Percentiles rank a stretch among this genome's conserved stretches.
Evolutionary conservation across 2,113 vertebrate genomes (phyloP).

Genomic region (Crotophaga sulcirostris): DNA sequence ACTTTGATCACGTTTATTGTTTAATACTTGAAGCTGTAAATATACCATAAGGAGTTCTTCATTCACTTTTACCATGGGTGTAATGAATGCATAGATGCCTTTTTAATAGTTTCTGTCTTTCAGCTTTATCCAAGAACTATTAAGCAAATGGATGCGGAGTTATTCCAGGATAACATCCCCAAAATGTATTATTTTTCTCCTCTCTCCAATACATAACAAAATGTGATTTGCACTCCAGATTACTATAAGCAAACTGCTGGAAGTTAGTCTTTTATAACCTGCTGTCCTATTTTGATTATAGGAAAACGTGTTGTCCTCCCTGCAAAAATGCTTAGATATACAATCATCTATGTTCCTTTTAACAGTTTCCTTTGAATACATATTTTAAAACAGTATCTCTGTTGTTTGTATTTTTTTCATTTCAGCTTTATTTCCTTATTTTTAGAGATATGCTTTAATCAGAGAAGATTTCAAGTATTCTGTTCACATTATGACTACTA

Average conservation of each 20-base stretch:
- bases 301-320: not conserved
- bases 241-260: not conserved
- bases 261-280: not conserved
- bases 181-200: not conserved
- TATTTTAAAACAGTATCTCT: not conserved
- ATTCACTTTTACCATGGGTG: not conserved
- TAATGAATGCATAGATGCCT: not conserved
- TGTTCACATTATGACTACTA: not conserved
- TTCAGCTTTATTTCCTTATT: not conserved
- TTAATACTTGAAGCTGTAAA: conserved; percentile 2
- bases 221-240: not conserved
- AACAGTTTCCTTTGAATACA: not conserved
- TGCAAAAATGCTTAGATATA: not conserved
- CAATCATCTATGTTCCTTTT: not conserved
- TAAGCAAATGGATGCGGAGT: not conserved
- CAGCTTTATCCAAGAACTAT: conserved; percentile 3
- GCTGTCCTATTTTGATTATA: not conserved
- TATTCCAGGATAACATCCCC: not conserved
- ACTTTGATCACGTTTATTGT: conserved; percentile 19
- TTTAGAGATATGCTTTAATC: not conserved
- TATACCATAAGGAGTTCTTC: not conserved
- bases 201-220: not conserved
- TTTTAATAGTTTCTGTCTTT: conserved; percentile 4
- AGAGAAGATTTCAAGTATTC: not conserved
- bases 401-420: not conserved